Evolutionary conservation across 1,140 invertebrate species (phyloP).

Genomic region (Apis laboriosa): DNA sequence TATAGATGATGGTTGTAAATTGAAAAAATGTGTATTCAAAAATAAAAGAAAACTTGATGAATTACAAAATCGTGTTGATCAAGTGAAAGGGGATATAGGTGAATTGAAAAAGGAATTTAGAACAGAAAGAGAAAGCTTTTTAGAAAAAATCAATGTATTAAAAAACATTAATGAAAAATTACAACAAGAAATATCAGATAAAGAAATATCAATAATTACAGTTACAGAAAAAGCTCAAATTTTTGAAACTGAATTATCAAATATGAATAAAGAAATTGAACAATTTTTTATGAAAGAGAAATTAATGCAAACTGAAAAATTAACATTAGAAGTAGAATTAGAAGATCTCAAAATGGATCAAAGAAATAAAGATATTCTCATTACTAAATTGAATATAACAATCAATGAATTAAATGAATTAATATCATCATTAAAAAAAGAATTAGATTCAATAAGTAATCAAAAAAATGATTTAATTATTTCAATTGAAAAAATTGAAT

Average conservation of each 20-base stretch:
- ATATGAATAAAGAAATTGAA: conserved; percentile 58
- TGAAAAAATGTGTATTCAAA: conserved; percentile 26
- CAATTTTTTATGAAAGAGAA: conserved; percentile 27
- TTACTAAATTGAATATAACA: conserved; percentile 34
- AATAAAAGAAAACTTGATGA: conserved; percentile 29
- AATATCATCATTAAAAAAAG: conserved; percentile 18
- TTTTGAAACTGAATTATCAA: conserved; percentile 58
- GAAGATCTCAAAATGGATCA: conserved; percentile 50
- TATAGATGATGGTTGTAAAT: background rate
- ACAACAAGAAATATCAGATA: conserved; percentile 35
- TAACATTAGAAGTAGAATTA: conserved; percentile 47
- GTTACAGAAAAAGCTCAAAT: conserved; percentile 49
- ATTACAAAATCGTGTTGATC: conserved; percentile 18
- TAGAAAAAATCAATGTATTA: conserved; percentile 33
- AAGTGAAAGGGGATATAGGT: conserved; percentile 39
- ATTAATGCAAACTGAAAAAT: conserved; percentile 29
- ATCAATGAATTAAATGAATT: conserved; percentile 34
- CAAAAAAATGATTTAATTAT: conserved; percentile 56
- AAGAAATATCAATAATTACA: background rate
- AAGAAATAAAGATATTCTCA: conserved; percentile 13
- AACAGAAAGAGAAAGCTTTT: conserved; percentile 19
- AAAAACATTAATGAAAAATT: conserved; percentile 37
- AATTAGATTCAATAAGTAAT: conserved; percentile 56
- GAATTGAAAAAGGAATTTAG: conserved; percentile 51
- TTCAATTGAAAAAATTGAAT: conserved; percentile 33